Evolutionary conservation across 2,113 vertebrate genomes (phyloP).

Genomic region (Catharus minimus): DNA sequence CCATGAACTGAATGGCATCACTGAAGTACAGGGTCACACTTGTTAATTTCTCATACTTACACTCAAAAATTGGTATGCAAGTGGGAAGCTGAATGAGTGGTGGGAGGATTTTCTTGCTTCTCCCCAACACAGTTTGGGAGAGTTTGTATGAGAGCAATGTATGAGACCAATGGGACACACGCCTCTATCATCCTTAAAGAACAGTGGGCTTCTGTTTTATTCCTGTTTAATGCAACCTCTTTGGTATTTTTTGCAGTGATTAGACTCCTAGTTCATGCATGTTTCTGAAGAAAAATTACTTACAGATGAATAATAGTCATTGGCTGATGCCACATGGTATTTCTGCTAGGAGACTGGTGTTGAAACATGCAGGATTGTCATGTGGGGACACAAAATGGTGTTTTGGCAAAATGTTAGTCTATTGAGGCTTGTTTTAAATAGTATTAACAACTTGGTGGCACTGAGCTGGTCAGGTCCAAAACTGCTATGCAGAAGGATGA

Average conservation of each 20-base stretch:
- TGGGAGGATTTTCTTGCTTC: background rate
- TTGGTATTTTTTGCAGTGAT: slow-evolving; percentile 3
- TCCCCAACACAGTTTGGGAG: background rate
- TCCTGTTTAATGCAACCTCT: slow-evolving; percentile 9
- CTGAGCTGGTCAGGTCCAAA: background rate
- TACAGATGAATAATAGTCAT: background rate
- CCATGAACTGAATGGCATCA: background rate
- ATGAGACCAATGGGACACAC: background rate
- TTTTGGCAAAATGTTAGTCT: background rate
- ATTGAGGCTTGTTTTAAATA: background rate
- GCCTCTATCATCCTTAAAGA: background rate
- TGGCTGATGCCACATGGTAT: background rate
- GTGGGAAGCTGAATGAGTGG: slow-evolving; percentile 37
- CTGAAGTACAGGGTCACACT: background rate
- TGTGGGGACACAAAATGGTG: background rate
- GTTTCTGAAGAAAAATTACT: background rate
- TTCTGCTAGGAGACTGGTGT: background rate
- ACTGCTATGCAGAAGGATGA: background rate
- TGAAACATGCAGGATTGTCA: background rate
- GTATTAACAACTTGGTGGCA: background rate
- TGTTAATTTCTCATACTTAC: background rate
- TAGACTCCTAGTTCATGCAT: slow-evolving; percentile 18
- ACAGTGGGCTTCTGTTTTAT: slow-evolving; percentile 5
- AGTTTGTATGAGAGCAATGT: background rate
- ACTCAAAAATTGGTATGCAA: slow-evolving; percentile 44